Conservation (phyloP, 2,888 invertebrate genomes). For the Ashinkailepas kermadecensis region DNA sequence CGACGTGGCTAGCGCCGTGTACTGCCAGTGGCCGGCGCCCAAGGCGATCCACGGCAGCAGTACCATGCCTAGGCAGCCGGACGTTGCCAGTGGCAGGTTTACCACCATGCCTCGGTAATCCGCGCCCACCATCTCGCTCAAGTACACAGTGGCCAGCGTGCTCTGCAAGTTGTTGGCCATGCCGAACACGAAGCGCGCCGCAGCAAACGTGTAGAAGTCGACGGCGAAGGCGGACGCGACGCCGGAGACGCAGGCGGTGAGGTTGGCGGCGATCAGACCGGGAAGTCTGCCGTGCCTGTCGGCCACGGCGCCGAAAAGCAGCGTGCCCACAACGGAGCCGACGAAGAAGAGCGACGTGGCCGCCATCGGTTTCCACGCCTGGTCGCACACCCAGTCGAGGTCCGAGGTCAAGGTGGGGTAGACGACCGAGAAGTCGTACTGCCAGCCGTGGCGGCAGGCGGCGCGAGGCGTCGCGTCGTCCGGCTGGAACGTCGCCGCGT, state of each 20-base stretch:
- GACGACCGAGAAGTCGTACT: conserved; percentile 72
- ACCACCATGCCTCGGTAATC: conserved; percentile 36
- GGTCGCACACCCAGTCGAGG: conserved; percentile 81
- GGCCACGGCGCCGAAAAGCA: conserved; percentile 78
- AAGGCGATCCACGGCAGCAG: conserved; percentile 77
- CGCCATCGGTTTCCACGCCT: conserved; percentile 64
- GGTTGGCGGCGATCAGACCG: conserved; percentile 67
- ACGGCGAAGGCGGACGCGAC: conserved; percentile 64
- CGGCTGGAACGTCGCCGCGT: conserved; percentile 53
- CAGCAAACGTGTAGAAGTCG: conserved; percentile 65
- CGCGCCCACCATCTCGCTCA: conserved; percentile 42
- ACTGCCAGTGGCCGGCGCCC: conserved; percentile 68
- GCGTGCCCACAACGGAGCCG: conserved; percentile 76
- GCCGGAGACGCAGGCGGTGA: conserved; percentile 62
- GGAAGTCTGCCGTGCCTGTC: conserved; percentile 77
- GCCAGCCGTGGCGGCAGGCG: conserved; percentile 68
- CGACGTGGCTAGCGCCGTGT: conserved; percentile 69
- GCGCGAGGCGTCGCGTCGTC: conserved; percentile 62
- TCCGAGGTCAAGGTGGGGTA: conserved; percentile 73
- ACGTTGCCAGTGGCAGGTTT: conserved; percentile 59
- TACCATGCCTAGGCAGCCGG: conserved; percentile 77
- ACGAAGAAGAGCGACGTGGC: conserved; percentile 80
- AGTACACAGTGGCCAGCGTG: conserved; percentile 87
- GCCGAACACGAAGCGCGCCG: conserved; percentile 75
- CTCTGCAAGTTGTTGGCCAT: conserved; percentile 61